These are phyloP conservation scores for Microctonus brassicae DNA, from an alignment of 2,888 invertebrate genomes.

Conservation along the genomic window DNA sequence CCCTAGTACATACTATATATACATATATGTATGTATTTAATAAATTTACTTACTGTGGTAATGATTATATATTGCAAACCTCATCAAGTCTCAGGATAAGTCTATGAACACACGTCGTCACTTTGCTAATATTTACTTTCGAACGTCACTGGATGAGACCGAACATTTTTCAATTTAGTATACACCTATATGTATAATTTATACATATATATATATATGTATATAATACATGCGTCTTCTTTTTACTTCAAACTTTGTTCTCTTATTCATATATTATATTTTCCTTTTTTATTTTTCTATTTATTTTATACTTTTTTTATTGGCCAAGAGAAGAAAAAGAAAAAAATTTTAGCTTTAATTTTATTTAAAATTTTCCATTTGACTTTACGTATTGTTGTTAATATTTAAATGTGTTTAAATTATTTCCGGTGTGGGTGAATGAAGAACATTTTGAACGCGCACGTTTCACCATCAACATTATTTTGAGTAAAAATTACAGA, in stretches of 20 bases:
- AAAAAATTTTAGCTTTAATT: neutral
- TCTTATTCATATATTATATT: neutral
- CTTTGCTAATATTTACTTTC: slow-evolving; percentile 15
- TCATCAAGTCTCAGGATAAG: neutral
- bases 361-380: neutral
- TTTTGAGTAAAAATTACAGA: neutral
- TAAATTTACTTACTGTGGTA: too few species aligned
- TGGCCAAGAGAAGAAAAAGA: too few species aligned
- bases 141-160: neutral
- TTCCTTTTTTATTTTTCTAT: too few species aligned
- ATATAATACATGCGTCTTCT: too few species aligned
- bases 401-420: neutral
- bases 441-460: neutral
- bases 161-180: too few species aligned
- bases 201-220: neutral
- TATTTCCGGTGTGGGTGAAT: neutral
- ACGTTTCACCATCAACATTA: neutral
- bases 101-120: neutral
- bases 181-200: too few species aligned
- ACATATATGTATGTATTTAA: neutral
- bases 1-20: neutral
- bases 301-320: too few species aligned
- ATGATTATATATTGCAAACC: too few species aligned
- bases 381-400: neutral
- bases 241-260: neutral